Evolutionary conservation across 2,797 vertebrate species (phyloP).

Genomic region (Xerus rutilus): DNA sequence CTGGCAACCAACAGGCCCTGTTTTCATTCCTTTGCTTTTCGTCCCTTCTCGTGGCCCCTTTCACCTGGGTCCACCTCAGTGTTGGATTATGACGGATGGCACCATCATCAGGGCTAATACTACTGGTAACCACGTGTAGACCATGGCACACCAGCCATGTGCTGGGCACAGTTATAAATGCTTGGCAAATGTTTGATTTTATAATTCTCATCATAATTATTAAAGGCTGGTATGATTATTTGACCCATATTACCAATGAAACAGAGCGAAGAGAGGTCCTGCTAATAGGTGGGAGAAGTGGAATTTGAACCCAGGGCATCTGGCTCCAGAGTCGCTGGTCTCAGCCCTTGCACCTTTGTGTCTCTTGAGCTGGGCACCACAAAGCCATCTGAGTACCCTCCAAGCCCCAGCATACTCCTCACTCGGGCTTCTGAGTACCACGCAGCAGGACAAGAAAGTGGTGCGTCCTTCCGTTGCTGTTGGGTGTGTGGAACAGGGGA

Average conservation of each 20-base stretch:
- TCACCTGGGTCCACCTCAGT: neutral
- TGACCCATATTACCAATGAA: neutral
- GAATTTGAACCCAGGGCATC: neutral
- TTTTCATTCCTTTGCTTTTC: neutral
- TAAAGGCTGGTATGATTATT: neutral
- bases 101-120: neutral
- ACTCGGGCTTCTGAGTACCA: neutral
- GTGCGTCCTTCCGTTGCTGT: neutral
- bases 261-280: neutral
- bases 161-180: fast-evolving
- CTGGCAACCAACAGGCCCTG: neutral
- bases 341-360: neutral
- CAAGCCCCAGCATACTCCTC: neutral
- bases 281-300: neutral
- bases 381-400: neutral
- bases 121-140: neutral
- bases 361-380: neutral
- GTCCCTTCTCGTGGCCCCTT: neutral
- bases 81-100: neutral
- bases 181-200: neutral
- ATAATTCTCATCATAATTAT: neutral
- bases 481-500: neutral
- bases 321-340: neutral
- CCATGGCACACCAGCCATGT: fast-evolving
- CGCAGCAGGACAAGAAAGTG: neutral